Evolutionary conservation across 2,888 invertebrate genomes (phyloP).

Genomic region (Leptinotarsa rubiginosa): DNA sequence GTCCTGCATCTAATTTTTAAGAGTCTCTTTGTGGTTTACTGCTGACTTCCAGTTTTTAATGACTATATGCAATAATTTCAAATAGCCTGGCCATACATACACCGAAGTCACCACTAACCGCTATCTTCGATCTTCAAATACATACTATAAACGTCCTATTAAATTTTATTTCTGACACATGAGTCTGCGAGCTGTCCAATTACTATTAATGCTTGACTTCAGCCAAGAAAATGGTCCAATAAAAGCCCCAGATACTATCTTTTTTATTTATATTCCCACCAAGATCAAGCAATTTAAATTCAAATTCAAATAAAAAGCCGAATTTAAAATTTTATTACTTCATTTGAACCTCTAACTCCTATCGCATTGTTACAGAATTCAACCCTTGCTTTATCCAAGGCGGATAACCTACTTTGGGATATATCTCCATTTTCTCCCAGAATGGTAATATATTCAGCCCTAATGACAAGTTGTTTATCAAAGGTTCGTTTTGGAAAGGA

Average conservation of each 20-base stretch:
- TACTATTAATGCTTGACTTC: conserved; percentile 35
- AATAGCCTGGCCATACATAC: conserved; percentile 12
- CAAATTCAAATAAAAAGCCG: conserved; percentile 25
- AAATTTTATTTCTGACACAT: conserved; percentile 40
- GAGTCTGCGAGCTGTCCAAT: conserved; percentile 38
- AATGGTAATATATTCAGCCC: conserved; percentile 53
- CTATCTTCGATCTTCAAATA: conserved; percentile 41
- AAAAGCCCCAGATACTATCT: conserved; percentile 36
- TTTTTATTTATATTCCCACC: conserved; percentile 30
- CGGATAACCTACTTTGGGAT: conserved; percentile 48
- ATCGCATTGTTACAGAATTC: conserved; percentile 8
- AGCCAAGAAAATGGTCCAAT: conserved; percentile 38
- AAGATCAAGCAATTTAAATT: conserved; percentile 40
- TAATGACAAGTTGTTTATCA: conserved; percentile 58
- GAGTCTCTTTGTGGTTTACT: background rate
- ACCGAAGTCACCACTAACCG: conserved; percentile 32
- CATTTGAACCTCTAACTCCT: conserved; percentile 13
- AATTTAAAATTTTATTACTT: conserved; percentile 35
- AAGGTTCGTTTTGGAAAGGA: conserved; percentile 47
- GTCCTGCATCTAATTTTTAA: no score
- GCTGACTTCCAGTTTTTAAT: background rate
- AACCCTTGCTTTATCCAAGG: conserved; percentile 41
- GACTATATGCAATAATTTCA: background rate
- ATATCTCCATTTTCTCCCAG: conserved; percentile 37
- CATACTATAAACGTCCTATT: conserved; percentile 42